These are phyloP conservation scores for Podarcis muralis DNA, from an alignment of 2,113 vertebrate species.

Conservation along the genomic window DNA sequence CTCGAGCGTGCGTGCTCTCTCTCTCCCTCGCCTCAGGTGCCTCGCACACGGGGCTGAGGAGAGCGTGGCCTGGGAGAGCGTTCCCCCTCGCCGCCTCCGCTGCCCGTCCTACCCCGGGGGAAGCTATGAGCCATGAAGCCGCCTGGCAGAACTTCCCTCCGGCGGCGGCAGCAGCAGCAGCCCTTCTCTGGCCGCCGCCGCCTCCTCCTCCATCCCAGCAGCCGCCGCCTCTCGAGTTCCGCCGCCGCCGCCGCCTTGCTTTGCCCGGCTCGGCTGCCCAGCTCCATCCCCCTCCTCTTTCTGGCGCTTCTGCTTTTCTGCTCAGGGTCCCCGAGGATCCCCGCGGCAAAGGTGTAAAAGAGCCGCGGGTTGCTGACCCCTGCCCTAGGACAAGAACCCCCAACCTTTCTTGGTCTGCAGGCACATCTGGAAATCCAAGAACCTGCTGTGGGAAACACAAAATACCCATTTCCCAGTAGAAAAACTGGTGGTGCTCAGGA, in stretches of 20 bases:
- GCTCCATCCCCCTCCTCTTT: conserved; percentile 60
- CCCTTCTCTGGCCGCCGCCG: conserved; percentile 49
- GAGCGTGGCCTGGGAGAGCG: background rate
- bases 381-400: too few species aligned
- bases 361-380: too few species aligned
- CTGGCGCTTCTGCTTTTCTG: conserved; percentile 70
- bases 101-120: background rate
- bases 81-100: background rate
- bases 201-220: too few species aligned
- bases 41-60: too few species aligned
- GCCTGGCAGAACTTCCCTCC: conserved; percentile 71
- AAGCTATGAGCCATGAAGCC: conserved; percentile 83
- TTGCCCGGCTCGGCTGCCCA: conserved; percentile 34
- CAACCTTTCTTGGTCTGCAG: too few species aligned
- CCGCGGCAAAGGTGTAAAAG: too few species aligned
- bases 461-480: background rate
- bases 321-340: conserved; percentile 54
- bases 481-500: too few species aligned
- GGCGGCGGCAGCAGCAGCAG: background rate
- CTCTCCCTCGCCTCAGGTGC: background rate
- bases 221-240: background rate
- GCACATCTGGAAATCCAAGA: too few species aligned
- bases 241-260: conserved; percentile 40
- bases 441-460: too few species aligned
- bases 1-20: too few species aligned